Base-by-base conservation (phyloP, 2,797 vertebrate species). In the Sebastes vulpes region DNA sequence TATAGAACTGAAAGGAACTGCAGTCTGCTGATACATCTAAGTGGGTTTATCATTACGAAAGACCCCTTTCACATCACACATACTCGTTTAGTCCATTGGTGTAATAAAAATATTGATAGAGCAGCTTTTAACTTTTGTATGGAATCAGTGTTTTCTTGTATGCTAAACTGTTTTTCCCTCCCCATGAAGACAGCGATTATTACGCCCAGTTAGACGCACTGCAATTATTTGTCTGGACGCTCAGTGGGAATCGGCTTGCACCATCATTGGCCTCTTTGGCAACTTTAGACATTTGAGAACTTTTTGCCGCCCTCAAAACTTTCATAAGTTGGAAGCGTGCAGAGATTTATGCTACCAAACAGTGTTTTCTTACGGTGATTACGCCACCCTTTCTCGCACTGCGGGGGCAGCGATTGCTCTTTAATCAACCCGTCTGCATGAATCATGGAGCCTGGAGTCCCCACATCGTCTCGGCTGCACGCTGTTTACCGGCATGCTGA, bases 401-500 rank as follows among this genome's bases (percentile, higher is more conserved):
- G 88, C 75, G 71, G 91, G 90, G 84, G 84, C 88, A 69, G 77
- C 81, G 54, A 86, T 92, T 94, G 87, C 90, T 93, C 90, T 93
- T 95, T 92, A 94, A 94, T 93, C 90, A 94, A 94, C 78, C 83
- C 83, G 77, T 90, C 89, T 91, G 86, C 82, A 77, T 89, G 92
- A 93, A 86, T 91, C 90, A 81, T 3, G 65, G 81, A 83, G 81
- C 89, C 71, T 21, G 63, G 86, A 84, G 86, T 85, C 84, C 81
- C 88, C 79, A 71, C 85, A 76, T 90, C 74, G 70, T 85, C 86
- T 86, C 38, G 64, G 77, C 83, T 77, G 83, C 86, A 89, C 53
- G 90, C 90, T 90, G 90, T 92, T 92, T 89, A 84, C 85, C 6
- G 9, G 70, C 88, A 21, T 23, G 87, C 88, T 91, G 90, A 35